Percentiles rank a stretch among this genome's conserved stretches.
phyloP scores from a whole-genome alignment of 2,888 invertebrate genomes.

The Trissonchulus latispiculum region DNA sequence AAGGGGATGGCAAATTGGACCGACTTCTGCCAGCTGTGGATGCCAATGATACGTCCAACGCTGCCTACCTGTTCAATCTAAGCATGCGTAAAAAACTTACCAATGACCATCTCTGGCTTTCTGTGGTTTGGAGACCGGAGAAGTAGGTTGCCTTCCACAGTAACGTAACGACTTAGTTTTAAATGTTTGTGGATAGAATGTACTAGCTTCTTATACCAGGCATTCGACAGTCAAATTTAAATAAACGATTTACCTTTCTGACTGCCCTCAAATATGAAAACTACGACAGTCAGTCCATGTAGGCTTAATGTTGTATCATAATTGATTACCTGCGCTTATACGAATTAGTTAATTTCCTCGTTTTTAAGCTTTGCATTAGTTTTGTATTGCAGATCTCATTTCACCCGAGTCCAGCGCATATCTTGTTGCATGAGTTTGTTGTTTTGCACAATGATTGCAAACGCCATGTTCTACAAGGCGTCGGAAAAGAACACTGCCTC shows the following conservation, averaged over 20 bases:
- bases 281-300: too few relatives aligned
- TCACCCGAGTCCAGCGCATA: slow-evolving; percentile 49
- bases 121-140: slow-evolving; percentile 5
- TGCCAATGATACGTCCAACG: slow-evolving; percentile 14
- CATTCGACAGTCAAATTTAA: too few relatives aligned
- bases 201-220: too few relatives aligned
- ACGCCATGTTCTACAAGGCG: slow-evolving; percentile 48
- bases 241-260: too few relatives aligned
- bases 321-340: too few relatives aligned
- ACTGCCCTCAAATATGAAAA: too few relatives aligned
- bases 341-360: too few relatives aligned
- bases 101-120: slow-evolving; percentile 15
- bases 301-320: too few relatives aligned
- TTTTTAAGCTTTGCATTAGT: too few relatives aligned
- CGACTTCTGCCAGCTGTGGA: slow-evolving; percentile 16
- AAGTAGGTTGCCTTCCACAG: slow-evolving; percentile 2
- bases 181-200: too few relatives aligned
- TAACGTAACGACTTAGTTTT: too few relatives aligned
- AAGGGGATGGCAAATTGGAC: slow-evolving; percentile 46
- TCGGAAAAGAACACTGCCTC: not conserved
- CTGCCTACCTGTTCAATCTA: slow-evolving; percentile 17
- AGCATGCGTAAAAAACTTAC: slow-evolving; percentile 16
- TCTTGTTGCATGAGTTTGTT: slow-evolving; percentile 50
- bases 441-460: slow-evolving; percentile 50
- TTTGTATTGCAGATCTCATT: slow-evolving; percentile 28